A percentile compares a stretch with the other conserved stretches of the same genome.
Evolutionary conservation across 92 coral and sea anemone genomes (phyloP).

Genomic region (Siderastrea siderea): DNA sequence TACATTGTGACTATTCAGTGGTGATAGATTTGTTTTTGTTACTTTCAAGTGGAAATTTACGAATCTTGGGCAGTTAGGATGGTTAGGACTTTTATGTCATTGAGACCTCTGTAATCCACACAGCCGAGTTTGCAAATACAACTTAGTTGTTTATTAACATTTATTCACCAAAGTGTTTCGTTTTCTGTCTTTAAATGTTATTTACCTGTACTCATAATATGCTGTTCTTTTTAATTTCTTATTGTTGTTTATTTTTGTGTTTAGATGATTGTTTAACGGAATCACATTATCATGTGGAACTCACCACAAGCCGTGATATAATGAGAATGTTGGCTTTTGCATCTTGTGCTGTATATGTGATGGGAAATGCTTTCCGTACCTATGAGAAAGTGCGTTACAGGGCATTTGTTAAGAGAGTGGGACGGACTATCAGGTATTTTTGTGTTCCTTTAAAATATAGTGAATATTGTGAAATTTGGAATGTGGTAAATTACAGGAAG

Average conservation of each 20-base stretch:
- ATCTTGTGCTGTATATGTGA: slow-evolving; percentile 84
- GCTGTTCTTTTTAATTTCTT: not conserved
- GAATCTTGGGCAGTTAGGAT: too few species aligned
- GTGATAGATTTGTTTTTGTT: too few species aligned
- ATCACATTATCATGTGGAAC: slow-evolving; percentile 69
- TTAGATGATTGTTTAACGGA: slow-evolving; percentile 78
- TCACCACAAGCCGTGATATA: slow-evolving; percentile 84
- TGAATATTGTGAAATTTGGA: too few species aligned
- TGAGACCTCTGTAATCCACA: too few species aligned
- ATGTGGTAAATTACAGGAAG: not conserved
- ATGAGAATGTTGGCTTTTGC: slow-evolving; percentile 97
- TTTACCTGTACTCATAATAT: too few species aligned
- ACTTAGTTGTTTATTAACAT: too few species aligned
- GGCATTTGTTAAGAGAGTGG: slow-evolving; percentile 96
- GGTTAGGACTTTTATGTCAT: too few species aligned
- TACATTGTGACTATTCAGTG: too few species aligned
- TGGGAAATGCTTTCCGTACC: slow-evolving; percentile 90
- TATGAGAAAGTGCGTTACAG: slow-evolving; percentile 91
- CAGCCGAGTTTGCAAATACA: too few species aligned
- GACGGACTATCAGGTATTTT: slow-evolving; percentile 91
- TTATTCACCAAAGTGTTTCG: too few species aligned
- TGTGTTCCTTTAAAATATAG: not conserved
- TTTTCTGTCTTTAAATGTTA: too few species aligned
- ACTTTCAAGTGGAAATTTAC: too few species aligned
- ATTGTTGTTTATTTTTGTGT: not conserved